phyloP scores from a whole-genome alignment of 2,797 vertebrate species.

The Pantherophis vulpinus region DNA sequence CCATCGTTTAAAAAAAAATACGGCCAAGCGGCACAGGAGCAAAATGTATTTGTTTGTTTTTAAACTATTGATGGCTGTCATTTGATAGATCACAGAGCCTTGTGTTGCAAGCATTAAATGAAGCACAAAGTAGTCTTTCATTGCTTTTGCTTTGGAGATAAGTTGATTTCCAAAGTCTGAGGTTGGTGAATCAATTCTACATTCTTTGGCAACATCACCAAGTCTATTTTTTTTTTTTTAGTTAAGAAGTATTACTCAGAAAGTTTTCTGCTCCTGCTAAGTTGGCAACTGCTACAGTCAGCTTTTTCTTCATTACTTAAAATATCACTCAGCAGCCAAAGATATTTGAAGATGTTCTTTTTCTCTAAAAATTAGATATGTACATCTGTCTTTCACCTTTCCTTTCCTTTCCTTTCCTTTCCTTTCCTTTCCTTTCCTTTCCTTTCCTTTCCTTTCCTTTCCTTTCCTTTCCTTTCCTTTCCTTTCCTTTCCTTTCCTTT shows the following conservation, averaged over 20 bases:
- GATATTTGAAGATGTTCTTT: background rate
- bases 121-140: background rate
- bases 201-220: background rate
- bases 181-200: constrained; percentile 19
- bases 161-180: constrained; percentile 51
- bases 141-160: constrained; percentile 42
- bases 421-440: background rate
- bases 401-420: background rate
- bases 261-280: background rate
- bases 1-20: constrained; percentile 48
- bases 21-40: constrained; percentile 51
- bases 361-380: background rate
- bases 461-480: too few species aligned
- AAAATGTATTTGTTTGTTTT: constrained; percentile 16
- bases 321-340: background rate
- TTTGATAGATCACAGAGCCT: background rate
- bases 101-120: constrained; percentile 48
- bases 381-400: background rate
- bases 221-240: background rate
- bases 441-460: too few species aligned
- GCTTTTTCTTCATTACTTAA: background rate
- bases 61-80: background rate
- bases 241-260: background rate
- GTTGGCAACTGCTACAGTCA: background rate
- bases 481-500: rapidly evolving